Base-by-base conservation (phyloP, 2,797 vertebrate species). In the Chiroxiphia lanceolata region DNA sequence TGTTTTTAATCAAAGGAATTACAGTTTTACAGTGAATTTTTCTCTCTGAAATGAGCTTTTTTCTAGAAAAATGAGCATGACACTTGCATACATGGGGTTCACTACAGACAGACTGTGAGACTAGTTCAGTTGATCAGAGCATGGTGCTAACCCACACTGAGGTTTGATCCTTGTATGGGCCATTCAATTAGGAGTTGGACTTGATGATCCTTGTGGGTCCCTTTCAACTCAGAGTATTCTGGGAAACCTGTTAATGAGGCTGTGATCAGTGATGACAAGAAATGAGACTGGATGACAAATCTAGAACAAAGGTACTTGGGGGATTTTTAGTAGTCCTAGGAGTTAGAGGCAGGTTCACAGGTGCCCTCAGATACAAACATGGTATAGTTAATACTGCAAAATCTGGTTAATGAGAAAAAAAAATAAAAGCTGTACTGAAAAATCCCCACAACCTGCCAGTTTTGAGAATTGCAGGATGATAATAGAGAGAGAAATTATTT, bases 31-130 rank as follows among this genome's bases (percentile, higher is more conserved):
- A 61, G 45, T 3, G 15, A 70, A 10, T 64, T 51, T 34, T 25
- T 64, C 93, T 92, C 56, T 90, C 83, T 69, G 64, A 97, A 97
- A 89, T 79, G 7, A 93, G 54, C 4, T 86, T 85, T 78, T 80
- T 57, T 63, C 65, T 59, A 53, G 47, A 77, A 75, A 44, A 70
- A 45, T 79, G 63, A 82, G 22, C 33, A 25, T 79, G 45, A 77
- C 19, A 44, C 72, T 77, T 72, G 48, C 14, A 59, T 87, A 56
- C 19, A 7, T 34, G 13, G 83, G 7, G 44, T 94, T 92, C 82
- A 25, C 13, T 72, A 80, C n/a, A 87, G 57, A 61, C 22, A 21
- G 44, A 40, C 19, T 3, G 8, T 47, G 63, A 26, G 31, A 25
- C 17, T 33, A 65, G 63, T 23, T 65, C 42, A 45, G 42, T 22